phyloP scores from a whole-genome alignment of 1,140 invertebrate genomes.

The Sitodiplosis mosellana region DNA sequence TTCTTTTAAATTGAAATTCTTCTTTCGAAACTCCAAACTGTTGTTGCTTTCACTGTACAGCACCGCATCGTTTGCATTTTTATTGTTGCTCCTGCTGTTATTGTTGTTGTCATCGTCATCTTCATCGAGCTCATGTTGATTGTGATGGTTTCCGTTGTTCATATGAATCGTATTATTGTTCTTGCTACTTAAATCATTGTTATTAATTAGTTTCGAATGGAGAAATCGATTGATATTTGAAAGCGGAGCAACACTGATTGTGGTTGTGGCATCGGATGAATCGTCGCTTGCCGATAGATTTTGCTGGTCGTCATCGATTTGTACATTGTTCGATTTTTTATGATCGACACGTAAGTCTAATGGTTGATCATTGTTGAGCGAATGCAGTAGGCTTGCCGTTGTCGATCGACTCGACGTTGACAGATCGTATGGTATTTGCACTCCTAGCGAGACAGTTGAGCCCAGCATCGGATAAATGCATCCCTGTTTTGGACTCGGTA shows the following conservation, averaged over 20 bases:
- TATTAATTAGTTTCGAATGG: not conserved
- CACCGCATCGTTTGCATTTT: not conserved
- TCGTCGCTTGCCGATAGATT: constrained; percentile 32
- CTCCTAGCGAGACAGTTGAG: constrained; percentile 22
- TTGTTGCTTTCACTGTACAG: not conserved
- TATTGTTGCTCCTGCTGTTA: not conserved
- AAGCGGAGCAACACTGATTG: not conserved
- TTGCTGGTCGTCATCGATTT: constrained; percentile 54
- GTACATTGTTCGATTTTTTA: constrained; percentile 39
- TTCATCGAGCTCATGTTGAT: not conserved
- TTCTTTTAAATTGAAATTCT: not conserved
- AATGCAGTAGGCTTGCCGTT: constrained; percentile 2
- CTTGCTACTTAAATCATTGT: constrained; percentile 2
- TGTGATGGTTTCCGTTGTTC: constrained; percentile 7
- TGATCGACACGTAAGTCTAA: constrained; percentile 65
- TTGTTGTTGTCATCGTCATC: constrained; percentile 1
- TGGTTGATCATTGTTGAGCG: constrained; percentile 38
- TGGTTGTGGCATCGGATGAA: not conserved
- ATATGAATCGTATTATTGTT: constrained; percentile 5
- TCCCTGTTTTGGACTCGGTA: constrained; percentile 49
- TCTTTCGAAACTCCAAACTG: not conserved
- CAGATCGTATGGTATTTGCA: constrained; percentile 27
- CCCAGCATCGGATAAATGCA: constrained; percentile 45
- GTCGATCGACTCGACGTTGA: constrained; percentile 18
- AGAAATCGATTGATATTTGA: not conserved